A percentile compares a stretch with the other conserved stretches of the same genome.
Conservation (phyloP, 2,797 vertebrate genomes). For the Podargus strigoides region DNA sequence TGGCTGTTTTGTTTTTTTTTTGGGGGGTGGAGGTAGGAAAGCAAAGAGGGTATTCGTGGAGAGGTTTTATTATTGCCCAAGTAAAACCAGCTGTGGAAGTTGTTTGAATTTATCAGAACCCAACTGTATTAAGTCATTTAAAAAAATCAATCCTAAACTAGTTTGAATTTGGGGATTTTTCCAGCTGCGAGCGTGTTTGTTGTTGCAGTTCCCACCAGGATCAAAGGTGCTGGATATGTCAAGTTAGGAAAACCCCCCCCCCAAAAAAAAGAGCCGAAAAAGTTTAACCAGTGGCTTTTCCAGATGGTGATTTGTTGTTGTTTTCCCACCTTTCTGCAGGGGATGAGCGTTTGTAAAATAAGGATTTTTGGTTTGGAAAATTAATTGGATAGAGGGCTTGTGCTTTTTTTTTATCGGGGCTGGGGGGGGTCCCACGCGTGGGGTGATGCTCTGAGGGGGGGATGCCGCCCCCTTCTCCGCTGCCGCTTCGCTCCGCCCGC, state of each 20-base stretch:
- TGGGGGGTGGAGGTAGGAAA: constrained; percentile 40
- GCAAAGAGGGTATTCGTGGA: background rate
- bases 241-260: background rate
- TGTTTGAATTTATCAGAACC: constrained; percentile 30
- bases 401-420: too few species aligned
- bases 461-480: too few species aligned
- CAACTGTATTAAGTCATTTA: background rate
- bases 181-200: background rate
- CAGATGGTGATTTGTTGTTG: background rate
- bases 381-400: too few species aligned
- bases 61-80: background rate
- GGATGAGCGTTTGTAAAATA: too few species aligned
- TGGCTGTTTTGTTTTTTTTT: background rate
- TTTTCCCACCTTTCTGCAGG: background rate
- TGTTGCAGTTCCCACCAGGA: constrained; percentile 13
- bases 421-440: too few species aligned
- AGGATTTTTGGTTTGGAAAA: too few species aligned
- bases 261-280: background rate
- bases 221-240: constrained; percentile 30
- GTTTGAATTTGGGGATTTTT: constrained; percentile 4
- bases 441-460: too few species aligned
- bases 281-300: constrained; percentile 24
- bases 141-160: constrained; percentile 32
- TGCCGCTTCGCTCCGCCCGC: too few species aligned
- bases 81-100: constrained; percentile 43